Evolutionary conservation across 2,888 invertebrate genomes (phyloP), one percentile per base, ranked within the genome.

Genomic region (Aphodius granarius): DNA sequence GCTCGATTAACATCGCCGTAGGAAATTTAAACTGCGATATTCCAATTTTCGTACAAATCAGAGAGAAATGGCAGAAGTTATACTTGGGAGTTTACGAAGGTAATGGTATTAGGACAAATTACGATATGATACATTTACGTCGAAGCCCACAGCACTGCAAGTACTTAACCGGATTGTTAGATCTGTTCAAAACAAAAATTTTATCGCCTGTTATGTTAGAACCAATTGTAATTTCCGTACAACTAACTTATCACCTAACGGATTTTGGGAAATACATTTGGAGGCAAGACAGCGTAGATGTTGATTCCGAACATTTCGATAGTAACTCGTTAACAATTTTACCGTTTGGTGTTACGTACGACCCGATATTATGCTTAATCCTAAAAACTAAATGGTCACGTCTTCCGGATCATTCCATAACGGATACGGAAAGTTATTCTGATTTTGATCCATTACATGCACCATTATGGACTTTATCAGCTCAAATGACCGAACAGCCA

Each of bases 131-230:
- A 71, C 95, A 97, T 85, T 89, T 98, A 77, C 93, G 93, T 84
- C 91, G 92, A 80, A 91, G 94, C 74, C 96, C 97, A 0, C 89
- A 91, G 20, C 94, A 95, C 81, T 96, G 94, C 83, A 93, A 92
- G 81, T 94, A 96, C 87, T 90, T 99, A 0, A 93, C 92, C 77
- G 95, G 94, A 76, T 89, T 98, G 71, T 88, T 97, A 63, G 93
- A 94, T 81, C 88, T 98, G 78, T 98, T 99, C 85, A 97, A 96
- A 87, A 94, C 94, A 20, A 98, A 96, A 91, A 91, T 94, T 84
- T 91, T 94, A n/a, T 90, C 90, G 65, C 91, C 90, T 17, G 84
- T 81, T 81, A 89, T 82, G 78, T 86, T 91, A 71, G 92, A 92
- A 80, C 91, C 94, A 65, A 92, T 94, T 19, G 88, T 90, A 73